phyloP scores from a whole-genome alignment of 1,140 invertebrate species.

The Megalopta genalis region DNA sequence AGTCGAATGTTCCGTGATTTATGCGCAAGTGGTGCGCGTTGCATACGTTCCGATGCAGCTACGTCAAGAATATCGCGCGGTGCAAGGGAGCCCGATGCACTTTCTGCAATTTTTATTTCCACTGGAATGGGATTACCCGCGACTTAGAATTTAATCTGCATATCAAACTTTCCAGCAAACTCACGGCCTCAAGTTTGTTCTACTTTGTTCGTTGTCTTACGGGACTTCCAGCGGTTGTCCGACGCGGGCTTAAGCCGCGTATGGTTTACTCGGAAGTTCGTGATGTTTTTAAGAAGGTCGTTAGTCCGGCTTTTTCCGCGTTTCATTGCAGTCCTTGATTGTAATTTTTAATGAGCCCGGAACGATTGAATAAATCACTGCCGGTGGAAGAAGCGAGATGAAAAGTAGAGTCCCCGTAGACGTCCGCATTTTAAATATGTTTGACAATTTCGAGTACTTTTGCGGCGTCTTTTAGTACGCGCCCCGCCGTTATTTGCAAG shows the following conservation, averaged over 20 bases:
- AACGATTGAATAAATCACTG: too few species aligned
- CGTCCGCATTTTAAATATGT: neutral
- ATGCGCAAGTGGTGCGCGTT: neutral
- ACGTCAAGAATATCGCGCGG: slow-evolving; percentile 24
- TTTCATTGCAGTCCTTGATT: neutral
- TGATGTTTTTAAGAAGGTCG: neutral
- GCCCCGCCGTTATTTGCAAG: too few species aligned
- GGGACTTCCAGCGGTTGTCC: neutral
- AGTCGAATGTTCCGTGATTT: neutral
- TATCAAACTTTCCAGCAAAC: slow-evolving; percentile 33
- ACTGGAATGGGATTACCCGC: slow-evolving; percentile 22
- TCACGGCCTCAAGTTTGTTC: slow-evolving; percentile 8
- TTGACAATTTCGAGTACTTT: too few species aligned
- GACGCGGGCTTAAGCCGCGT: slow-evolving; percentile 1
- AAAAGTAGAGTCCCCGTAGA: too few species aligned
- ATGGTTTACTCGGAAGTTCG: neutral
- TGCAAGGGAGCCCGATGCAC: slow-evolving; percentile 8
- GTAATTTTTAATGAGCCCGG: neutral
- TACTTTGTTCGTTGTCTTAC: neutral
- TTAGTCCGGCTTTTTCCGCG: neutral
- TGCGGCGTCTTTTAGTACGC: too few species aligned
- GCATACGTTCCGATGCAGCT: slow-evolving; percentile 4
- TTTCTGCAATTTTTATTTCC: slow-evolving; percentile 14
- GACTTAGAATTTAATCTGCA: slow-evolving; percentile 41
- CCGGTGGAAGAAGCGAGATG: neutral